These are phyloP conservation scores for Mus caroli DNA, from an alignment of 2,797 vertebrate species.

Conservation along the genomic window DNA sequence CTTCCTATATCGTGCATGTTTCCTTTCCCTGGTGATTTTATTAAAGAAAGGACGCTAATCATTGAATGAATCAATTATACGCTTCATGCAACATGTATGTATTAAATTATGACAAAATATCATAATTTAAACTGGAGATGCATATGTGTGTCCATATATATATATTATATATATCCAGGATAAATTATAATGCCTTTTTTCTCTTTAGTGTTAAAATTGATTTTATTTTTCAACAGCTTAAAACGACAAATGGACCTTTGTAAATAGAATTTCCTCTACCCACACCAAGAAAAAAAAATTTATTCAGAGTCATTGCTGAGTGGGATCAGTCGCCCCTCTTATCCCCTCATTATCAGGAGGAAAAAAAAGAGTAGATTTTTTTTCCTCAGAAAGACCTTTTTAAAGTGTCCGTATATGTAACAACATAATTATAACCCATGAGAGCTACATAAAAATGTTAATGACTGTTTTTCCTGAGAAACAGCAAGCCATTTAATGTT, in stretches of 20 bases:
- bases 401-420: slow-evolving; percentile 61
- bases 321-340: slow-evolving; percentile 44
- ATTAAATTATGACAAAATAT: neutral
- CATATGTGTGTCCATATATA: neutral
- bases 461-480: slow-evolving; percentile 72
- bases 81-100: neutral
- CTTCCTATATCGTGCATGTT: neutral
- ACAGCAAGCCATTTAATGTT: slow-evolving; percentile 62
- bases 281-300: slow-evolving; percentile 12
- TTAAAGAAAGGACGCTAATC: neutral
- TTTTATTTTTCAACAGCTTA: slow-evolving; percentile 33
- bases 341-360: slow-evolving; percentile 31
- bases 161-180: neutral
- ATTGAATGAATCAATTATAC: neutral
- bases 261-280: slow-evolving; percentile 35
- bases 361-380: neutral
- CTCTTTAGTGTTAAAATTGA: slow-evolving; percentile 11
- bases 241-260: slow-evolving; percentile 14
- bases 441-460: slow-evolving; percentile 61
- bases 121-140: neutral
- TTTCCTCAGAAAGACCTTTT: slow-evolving; percentile 53
- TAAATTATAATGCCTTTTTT: slow-evolving; percentile 17
- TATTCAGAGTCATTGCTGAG: slow-evolving; percentile 36
- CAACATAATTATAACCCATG: slow-evolving; percentile 58
- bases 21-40: neutral